Conservation (phyloP, 2,113 vertebrate species). For the Rafetus swinhoei region DNA sequence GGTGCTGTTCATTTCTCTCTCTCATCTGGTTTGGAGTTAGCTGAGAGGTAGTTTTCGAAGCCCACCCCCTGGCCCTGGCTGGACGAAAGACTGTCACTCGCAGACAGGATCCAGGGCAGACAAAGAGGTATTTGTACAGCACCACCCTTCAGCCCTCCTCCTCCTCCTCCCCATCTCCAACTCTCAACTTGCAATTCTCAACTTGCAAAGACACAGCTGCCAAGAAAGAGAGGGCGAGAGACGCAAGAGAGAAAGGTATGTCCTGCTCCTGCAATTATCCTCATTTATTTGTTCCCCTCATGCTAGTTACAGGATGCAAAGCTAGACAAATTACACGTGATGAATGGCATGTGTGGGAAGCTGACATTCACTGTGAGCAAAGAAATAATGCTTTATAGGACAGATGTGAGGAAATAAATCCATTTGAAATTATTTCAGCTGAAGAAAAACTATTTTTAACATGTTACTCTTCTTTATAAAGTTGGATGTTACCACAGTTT, state of each 20-base stretch:
- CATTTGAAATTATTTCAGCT: neutral
- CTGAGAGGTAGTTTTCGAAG: constrained; percentile 15
- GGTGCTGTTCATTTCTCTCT: neutral
- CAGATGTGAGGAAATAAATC: neutral
- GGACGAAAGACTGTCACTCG: neutral
- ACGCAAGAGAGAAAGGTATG: constrained; percentile 63
- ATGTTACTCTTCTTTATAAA: neutral
- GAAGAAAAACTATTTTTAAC: neutral
- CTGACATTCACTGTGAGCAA: no score
- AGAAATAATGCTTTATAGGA: neutral
- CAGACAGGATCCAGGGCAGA: constrained; percentile 54
- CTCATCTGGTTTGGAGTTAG: neutral
- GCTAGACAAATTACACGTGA: neutral
- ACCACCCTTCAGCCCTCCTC: constrained; percentile 56
- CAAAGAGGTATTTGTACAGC: constrained; percentile 73
- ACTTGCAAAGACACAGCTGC: constrained; percentile 40
- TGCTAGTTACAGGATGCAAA: neutral
- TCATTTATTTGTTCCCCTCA: constrained; percentile 15
- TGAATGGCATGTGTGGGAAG: neutral
- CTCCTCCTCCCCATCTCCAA: constrained; percentile 32
- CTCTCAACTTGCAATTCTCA: constrained; percentile 48
- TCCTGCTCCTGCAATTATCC: constrained; percentile 53
- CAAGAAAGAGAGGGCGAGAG: constrained; percentile 41
- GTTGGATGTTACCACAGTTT: neutral
- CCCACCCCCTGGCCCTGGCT: neutral